Base-by-base conservation (phyloP, 2,888 invertebrate species). In the Pseudococcus viburni region DNA sequence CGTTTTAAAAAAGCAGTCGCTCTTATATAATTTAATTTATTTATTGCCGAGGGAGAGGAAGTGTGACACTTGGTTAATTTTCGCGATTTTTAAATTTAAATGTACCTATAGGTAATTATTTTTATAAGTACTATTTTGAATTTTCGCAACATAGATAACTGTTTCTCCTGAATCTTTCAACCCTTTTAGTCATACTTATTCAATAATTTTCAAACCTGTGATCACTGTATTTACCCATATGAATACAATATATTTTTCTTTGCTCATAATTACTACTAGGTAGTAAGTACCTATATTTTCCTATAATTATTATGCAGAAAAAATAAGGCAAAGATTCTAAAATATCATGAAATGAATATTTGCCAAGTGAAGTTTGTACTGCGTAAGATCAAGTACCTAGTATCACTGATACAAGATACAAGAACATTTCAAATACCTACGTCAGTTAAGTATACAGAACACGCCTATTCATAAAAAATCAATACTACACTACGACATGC, bases 401-500 rank as follows among this genome's bases (percentile, higher is more conserved):
- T 33, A 33, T 33, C 26, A 3, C 26, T 33, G 26, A 33, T 2
- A 33, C 26, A 3, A 33, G 26, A 42, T 42, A 42, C 42, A 9
- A 42, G 42, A 9, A 42, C 42, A 6, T 42, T 42, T 42, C 8
- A 42, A 7, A 42, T 42, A 42, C 1, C 1, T 42, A 42, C 12
- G 51, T 51, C 9, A 51, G 51, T 12, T 12, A 1, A 17, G 7
- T n/a, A 59, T n/a, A 59, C n/a, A 80, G 80, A 17, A 39, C 80
- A 73, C 80, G 42, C 80, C 80, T 80, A 26, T 73, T 73, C 73
- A 39, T 15, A 80, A 80, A 68, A 80, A 80, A 80, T 80, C 80
- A 80, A 80, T 80, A 80, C 42, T 42, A 80, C 80, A 42, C 12
- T 17, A 6, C 80, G 42, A 80, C 80, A n/a, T 42, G 17, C n/a